phyloP scores from a whole-genome alignment of 2,888 invertebrate species.

The Syrphus vitripennis region DNA sequence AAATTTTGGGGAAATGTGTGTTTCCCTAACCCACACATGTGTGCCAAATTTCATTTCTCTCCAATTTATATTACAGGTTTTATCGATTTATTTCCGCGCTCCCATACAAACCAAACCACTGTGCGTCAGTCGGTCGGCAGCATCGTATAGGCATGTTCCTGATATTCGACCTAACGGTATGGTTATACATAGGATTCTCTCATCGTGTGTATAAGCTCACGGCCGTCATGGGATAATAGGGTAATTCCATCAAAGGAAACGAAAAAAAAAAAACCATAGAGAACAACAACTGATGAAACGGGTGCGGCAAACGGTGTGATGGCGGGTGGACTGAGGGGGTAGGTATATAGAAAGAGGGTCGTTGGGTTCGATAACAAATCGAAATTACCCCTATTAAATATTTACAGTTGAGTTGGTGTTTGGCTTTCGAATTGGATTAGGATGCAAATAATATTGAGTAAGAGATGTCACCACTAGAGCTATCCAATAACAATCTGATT shows the following conservation, averaged over 20 bases:
- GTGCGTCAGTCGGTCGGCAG: background rate
- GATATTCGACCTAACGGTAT: slow-evolving; percentile 64
- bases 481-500: slow-evolving; percentile 52
- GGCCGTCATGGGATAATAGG: slow-evolving; percentile 73
- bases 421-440: slow-evolving; percentile 71
- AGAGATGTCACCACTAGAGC: slow-evolving; percentile 66
- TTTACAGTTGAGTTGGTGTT: slow-evolving; percentile 73
- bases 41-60: too few species aligned
- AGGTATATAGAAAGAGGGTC: slow-evolving; percentile 17
- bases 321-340: background rate
- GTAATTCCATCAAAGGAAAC: slow-evolving; percentile 72
- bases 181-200: background rate
- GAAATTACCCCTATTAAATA: slow-evolving; percentile 74
- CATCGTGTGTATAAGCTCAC: slow-evolving; percentile 36
- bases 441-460: slow-evolving; percentile 68
- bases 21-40: too few species aligned
- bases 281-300: slow-evolving; percentile 47
- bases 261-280: slow-evolving; percentile 24
- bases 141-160: slow-evolving; percentile 58
- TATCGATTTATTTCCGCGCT: too few species aligned
- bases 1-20: too few species aligned
- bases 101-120: too few species aligned
- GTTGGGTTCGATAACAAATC: slow-evolving; percentile 70
- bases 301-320: background rate
- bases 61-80: too few species aligned